phyloP scores from a whole-genome alignment of 1,140 invertebrate species.

The Geopemphigus sp. region DNA sequence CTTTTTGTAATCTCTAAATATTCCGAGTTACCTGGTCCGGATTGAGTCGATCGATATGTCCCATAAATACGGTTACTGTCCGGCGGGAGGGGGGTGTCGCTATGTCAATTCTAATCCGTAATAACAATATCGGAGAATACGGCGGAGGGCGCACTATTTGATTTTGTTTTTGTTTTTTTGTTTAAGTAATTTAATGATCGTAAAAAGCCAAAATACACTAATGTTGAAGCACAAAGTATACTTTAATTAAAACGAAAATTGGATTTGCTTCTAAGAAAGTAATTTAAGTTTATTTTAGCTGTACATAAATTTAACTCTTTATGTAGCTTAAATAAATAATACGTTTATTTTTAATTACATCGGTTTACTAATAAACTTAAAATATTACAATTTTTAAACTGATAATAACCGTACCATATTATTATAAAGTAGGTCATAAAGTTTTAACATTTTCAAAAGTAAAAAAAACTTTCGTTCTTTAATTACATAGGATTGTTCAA shows the following conservation, averaged over 20 bases:
- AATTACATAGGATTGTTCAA: background rate
- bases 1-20: background rate
- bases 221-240: conserved; percentile 19
- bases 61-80: background rate
- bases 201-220: conserved; percentile 6
- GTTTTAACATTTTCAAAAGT: conserved; percentile 21
- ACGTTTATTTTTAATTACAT: conserved; percentile 45
- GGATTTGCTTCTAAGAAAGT: conserved; percentile 35
- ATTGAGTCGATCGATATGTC: background rate
- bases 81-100: too few relatives aligned
- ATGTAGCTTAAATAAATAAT: conserved; percentile 37
- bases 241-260: conserved; percentile 36
- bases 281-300: conserved; percentile 41
- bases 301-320: conserved; percentile 38
- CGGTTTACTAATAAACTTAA: conserved; percentile 37
- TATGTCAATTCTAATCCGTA: background rate
- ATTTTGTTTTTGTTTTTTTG: conserved; percentile 6
- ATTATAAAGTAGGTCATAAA: conserved; percentile 30
- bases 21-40: background rate
- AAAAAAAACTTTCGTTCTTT: conserved; percentile 15
- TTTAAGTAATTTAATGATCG: background rate
- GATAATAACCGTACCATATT: conserved; percentile 20
- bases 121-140: background rate
- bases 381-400: conserved; percentile 43
- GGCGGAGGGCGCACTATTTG: background rate